Conservation (phyloP, 1,140 invertebrate genomes). For the Odontomachus brunneus region DNA sequence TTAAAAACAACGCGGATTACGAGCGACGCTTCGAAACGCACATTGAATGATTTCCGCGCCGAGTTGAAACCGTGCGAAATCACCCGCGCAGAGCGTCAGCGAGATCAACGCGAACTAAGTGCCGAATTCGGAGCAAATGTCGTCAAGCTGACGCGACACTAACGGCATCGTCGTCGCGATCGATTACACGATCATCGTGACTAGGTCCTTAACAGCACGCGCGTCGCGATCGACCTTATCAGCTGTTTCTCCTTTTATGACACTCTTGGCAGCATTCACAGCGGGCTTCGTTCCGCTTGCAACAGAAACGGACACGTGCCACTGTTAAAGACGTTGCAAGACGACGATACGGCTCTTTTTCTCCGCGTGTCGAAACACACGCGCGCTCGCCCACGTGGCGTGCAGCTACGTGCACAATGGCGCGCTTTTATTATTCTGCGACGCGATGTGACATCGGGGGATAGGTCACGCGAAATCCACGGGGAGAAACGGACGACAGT, state of each 20-base stretch:
- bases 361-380: too few species aligned
- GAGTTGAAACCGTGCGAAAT: neutral
- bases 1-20: conserved; percentile 64
- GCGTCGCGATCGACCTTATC: conserved; percentile 8
- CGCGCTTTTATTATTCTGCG: neutral
- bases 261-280: neutral
- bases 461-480: neutral
- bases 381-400: neutral
- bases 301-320: conserved; percentile 4
- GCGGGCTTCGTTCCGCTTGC: neutral
- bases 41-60: conserved; percentile 11
- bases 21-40: neutral
- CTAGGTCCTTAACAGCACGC: conserved; percentile 2
- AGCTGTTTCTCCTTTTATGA: neutral
- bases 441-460: neutral
- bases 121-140: neutral
- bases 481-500: neutral
- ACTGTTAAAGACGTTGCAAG: conserved; percentile 19
- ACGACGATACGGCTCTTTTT: conserved; percentile 20
- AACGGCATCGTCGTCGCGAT: conserved; percentile 5
- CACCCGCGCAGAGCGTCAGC: neutral
- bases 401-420: neutral
- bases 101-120: neutral
- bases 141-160: neutral
- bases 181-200: neutral